Evolutionary conservation across 2,888 invertebrate genomes (phyloP).

Genomic region (Pinctada fucata): DNA sequence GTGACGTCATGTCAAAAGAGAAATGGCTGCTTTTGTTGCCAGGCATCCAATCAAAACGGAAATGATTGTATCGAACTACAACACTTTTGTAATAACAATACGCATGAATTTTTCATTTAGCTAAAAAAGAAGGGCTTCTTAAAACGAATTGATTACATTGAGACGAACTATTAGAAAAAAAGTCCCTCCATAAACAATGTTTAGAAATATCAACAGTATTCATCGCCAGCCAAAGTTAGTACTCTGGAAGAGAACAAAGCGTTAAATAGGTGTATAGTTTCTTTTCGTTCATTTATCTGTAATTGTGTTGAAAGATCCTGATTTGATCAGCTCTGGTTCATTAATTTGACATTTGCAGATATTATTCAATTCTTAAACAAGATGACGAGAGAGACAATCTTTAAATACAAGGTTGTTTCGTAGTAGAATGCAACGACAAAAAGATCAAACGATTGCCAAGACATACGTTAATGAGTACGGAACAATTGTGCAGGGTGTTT

Average conservation of each 20-base stretch:
- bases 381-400: conserved; percentile 3
- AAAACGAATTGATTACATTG: conserved; percentile 28
- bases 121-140: conserved; percentile 31
- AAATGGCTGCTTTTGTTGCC: conserved; percentile 39
- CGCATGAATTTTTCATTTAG: conserved; percentile 35
- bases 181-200: conserved; percentile 26
- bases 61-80: conserved; percentile 37
- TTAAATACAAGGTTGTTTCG: neutral
- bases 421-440: neutral
- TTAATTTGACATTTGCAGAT: conserved; percentile 17
- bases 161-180: conserved; percentile 30
- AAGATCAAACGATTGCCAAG: neutral
- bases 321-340: conserved; percentile 34
- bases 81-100: conserved; percentile 37
- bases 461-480: neutral
- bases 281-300: conserved; percentile 28
- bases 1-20: conserved; percentile 46
- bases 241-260: conserved; percentile 30
- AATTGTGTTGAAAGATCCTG: conserved; percentile 33
- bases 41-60: conserved; percentile 35
- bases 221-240: conserved; percentile 27
- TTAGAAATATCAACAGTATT: conserved; percentile 28
- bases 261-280: conserved; percentile 20
- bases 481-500: neutral
- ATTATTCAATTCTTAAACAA: conserved; percentile 13